Evolutionary conservation across 1,140 invertebrate genomes (phyloP).

Genomic region (Papilio machaon): DNA sequence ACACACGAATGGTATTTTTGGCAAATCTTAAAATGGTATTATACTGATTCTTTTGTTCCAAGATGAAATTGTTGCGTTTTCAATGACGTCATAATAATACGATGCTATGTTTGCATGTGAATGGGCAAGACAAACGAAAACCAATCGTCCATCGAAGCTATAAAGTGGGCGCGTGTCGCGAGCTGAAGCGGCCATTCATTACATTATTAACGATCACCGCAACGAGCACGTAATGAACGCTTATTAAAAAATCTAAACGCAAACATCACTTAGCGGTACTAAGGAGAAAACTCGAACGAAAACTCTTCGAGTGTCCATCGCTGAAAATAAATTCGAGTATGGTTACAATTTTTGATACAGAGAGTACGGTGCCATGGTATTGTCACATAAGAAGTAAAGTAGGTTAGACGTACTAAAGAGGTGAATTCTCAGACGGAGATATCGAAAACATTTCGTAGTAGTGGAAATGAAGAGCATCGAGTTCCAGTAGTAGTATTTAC

Average conservation of each 20-base stretch:
- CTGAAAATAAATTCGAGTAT: background rate
- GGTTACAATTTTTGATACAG: no score
- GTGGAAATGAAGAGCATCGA: conserved; percentile 22
- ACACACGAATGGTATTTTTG: background rate
- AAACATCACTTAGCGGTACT: conserved; percentile 47
- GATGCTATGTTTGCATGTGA: background rate
- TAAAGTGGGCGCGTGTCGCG: conserved; percentile 67
- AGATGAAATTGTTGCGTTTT: background rate
- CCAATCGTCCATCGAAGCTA: conserved; percentile 50
- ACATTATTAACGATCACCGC: conserved; percentile 58
- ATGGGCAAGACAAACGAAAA: conserved; percentile 35
- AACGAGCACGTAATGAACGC: conserved; percentile 49
- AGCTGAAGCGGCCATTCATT: conserved; percentile 58
- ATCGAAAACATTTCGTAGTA: background rate
- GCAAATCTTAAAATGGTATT: no score
- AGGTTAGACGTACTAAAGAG: background rate
- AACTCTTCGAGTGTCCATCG: background rate
- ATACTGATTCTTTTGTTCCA: background rate
- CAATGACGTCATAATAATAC: conserved; percentile 18
- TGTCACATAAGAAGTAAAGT: no score
- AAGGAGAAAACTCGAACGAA: conserved; percentile 42
- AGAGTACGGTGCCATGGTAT: no score
- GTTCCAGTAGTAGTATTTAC: conserved; percentile 46
- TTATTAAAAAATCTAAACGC: conserved; percentile 67
- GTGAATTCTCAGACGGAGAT: background rate